These are phyloP conservation scores for Notodonta dromedarius DNA, from an alignment of 2,888 invertebrate species.

Conservation along the genomic window DNA sequence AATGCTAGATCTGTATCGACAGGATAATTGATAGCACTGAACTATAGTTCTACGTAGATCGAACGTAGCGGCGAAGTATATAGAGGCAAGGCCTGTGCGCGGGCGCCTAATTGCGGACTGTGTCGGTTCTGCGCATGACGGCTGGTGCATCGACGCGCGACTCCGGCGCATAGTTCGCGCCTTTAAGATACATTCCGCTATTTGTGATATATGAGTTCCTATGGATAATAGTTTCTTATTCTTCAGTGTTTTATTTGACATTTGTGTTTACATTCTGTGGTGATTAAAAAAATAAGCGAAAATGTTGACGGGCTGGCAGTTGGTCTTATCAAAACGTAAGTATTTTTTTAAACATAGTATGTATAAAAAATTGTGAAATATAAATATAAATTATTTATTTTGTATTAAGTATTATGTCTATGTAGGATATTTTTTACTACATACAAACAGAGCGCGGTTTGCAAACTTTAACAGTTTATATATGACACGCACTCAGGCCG, in stretches of 20 bases:
- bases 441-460: too few species aligned
- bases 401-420: too few species aligned
- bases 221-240: conserved; percentile 31
- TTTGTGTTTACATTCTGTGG: conserved; percentile 33
- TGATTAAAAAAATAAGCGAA: conserved; percentile 34
- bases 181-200: conserved; percentile 23
- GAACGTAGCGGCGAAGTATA: conserved; percentile 57
- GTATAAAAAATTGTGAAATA: too few species aligned
- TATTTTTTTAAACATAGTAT: conserved; percentile 20
- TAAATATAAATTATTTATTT: too few species aligned
- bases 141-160: conserved; percentile 36
- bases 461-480: too few species aligned
- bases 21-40: conserved; percentile 37
- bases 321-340: conserved; percentile 76
- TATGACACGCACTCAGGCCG: too few species aligned
- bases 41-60: conserved; percentile 31
- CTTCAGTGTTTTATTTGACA: conserved; percentile 29
- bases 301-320: conserved; percentile 78
- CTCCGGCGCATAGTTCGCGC: conserved; percentile 41
- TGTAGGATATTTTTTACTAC: too few species aligned
- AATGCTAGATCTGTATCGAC: conserved; percentile 5
- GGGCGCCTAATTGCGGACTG: conserved; percentile 65
- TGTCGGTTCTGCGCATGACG: conserved; percentile 42
- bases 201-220: conserved; percentile 42
- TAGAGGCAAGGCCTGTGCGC: conserved; percentile 63